These are phyloP conservation scores for Scolopax bukidnonensis DNA, from an alignment of 2,797 vertebrate species.

Conservation along the genomic window DNA sequence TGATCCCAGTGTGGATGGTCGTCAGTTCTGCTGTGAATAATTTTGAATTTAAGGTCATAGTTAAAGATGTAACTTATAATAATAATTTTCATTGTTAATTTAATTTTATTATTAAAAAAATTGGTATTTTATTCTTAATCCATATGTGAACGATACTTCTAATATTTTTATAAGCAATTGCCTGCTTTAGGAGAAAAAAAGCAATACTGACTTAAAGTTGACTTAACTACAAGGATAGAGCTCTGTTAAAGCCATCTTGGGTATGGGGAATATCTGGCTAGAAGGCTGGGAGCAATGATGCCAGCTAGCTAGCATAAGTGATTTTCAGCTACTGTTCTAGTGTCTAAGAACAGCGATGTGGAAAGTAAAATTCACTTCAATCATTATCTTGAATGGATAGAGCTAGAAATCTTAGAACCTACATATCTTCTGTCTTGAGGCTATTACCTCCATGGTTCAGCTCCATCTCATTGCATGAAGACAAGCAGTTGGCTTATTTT, in stretches of 20 bases:
- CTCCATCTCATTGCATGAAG: background rate
- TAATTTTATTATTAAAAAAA: background rate
- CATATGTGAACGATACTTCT: background rate
- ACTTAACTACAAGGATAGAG: background rate
- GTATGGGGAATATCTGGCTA: background rate
- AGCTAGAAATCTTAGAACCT: background rate
- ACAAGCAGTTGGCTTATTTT: background rate
- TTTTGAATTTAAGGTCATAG: background rate
- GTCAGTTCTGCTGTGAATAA: conserved; percentile 28
- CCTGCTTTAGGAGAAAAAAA: background rate
- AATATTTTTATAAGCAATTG: background rate
- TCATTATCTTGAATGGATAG: background rate
- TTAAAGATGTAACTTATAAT: background rate
- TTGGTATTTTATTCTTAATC: conserved; percentile 8
- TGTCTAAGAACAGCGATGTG: background rate
- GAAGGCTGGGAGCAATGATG: background rate
- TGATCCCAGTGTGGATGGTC: conserved; percentile 10
- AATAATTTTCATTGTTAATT: background rate
- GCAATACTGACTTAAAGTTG: background rate
- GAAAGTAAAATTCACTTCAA: background rate
- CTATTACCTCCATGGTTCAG: background rate
- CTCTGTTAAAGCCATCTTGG: background rate
- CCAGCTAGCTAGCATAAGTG: background rate
- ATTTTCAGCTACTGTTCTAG: background rate
- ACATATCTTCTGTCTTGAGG: background rate